Evolutionary conservation across 1,140 invertebrate species (phyloP), one percentile per base, ranked within the genome.

Genomic region (Bilobella aurantiaca): DNA sequence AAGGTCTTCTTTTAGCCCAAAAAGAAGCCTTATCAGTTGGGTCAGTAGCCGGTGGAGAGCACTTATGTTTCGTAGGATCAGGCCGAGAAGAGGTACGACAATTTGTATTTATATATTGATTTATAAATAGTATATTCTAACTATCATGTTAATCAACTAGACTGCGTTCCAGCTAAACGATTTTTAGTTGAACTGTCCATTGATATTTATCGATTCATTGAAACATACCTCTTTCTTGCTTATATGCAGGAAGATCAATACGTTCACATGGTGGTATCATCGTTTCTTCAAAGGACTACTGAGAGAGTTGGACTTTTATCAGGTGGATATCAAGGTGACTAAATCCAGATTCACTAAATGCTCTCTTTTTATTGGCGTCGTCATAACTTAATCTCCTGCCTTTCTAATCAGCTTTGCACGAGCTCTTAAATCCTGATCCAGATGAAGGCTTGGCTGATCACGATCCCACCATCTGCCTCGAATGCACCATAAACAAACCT

Each of bases 211-310:
- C n/a, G n/a, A n/a, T n/a, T n/a, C n/a, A n/a, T n/a, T n/a, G n/a
- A n/a, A n/a, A n/a, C n/a, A n/a, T 42, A 42, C n/a, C n/a, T 42
- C n/a, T 42, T 42, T 42, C n/a, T 42, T 42, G 37, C 37, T n/a
- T 42, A 23, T n/a, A 42, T 42, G 37, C 8, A 96, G 75, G 94
- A 97, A 79, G 96, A 98, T 77, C 90, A 90, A 74, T 96, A 95
- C 77, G 92, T 96, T 2, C 89, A 97, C 74, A 99, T 99, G 96
- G 94, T 98, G 29, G 90, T 98, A 12, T 92, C 95, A 8, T 93
- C 92, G 64, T 98, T 99, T 79, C 81, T 99, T 37, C 94, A 98
- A 78, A 90, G 91, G 76, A 90, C 93, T 75, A 91, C 89, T 0
- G 86, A 89, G 69, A 95, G 93, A 78, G 90, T 99, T 29, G 94